Evolutionary conservation across 30 jellyfish, hydroid and myxozoan genomes (phyloP), one percentile per base, ranked within the genome.

Genomic region (Cassiopea andromeda): DNA sequence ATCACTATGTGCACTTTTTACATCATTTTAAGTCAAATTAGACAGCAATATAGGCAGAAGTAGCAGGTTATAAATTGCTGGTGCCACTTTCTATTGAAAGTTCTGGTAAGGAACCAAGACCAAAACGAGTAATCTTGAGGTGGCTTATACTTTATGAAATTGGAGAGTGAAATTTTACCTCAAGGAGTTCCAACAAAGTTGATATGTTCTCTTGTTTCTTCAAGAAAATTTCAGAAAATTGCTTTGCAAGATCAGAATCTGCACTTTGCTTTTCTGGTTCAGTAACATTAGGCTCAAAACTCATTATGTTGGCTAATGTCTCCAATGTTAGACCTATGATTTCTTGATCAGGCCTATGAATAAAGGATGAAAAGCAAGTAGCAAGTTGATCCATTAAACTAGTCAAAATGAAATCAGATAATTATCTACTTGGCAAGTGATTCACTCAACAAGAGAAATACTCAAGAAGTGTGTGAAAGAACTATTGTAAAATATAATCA

Each of bases 251-350:
- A 3, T 93, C 97, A 59, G 72, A 73, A 77, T 88, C 94, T 8
- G 38, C 82, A 69, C 73, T 75, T 27, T 77, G 90, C 27, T 84
- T 81, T 16, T 70, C 93, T 17, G 77, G 89, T 7, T 60, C 84
- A 1, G 58, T 85, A 10, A 75, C 86, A 48, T 59, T 75, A 8
- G 86, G 89, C 17, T 88, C 98, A 50, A 67, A 18, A 66, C 97
- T 75, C 98, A 94, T 94, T 49, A 94, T 82, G 44, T 77, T 83
- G 13, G 84, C 93, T n/a, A 94, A 84, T 9, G 98, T 85, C 64
- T 94, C 98, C 87, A 94, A 73, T 1, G 98, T 90, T 17, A 94
- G 64, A 15, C 98, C 98, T 76, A 91, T 50, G 2, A 94, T 94
- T 87, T 94, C 98, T 78, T 91, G 92, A 82, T 94, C 98, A 9